These are phyloP conservation scores for Columba janthina DNA, from an alignment of 2,113 vertebrate species.

Conservation along the genomic window DNA sequence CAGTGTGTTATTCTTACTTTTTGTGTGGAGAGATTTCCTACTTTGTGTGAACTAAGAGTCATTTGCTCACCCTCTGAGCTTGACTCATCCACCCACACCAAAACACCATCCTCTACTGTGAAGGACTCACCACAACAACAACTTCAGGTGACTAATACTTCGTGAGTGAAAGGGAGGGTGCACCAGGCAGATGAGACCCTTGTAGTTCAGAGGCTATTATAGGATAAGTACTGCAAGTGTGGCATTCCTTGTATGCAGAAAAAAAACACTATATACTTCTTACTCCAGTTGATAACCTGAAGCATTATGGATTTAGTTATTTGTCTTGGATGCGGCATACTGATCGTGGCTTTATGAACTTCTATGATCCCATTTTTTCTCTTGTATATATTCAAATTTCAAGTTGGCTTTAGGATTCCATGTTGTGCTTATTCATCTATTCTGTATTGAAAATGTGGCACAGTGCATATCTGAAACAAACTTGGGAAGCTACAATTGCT, in stretches of 20 bases:
- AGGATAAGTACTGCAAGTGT: not conserved
- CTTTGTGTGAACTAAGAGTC: not conserved
- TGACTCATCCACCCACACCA: not conserved
- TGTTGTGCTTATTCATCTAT: not conserved
- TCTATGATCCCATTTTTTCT: not conserved
- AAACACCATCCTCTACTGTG: not conserved
- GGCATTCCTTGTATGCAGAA: not conserved
- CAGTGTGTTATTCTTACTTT: not conserved
- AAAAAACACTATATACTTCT: not conserved
- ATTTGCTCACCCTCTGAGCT: not conserved
- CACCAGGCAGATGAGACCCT: not conserved
- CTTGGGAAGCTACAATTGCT: not conserved
- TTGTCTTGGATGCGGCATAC: not conserved
- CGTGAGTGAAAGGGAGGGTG: not conserved
- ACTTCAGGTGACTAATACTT: not conserved
- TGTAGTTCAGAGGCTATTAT: not conserved
- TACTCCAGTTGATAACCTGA: not conserved
- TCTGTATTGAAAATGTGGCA: not conserved
- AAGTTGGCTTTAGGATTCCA: not conserved
- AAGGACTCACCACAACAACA: not conserved
- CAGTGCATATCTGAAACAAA: not conserved
- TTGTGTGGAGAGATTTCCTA: not conserved
- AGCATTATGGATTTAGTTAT: not conserved
- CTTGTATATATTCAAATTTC: not conserved
- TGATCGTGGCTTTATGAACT: not conserved